These are phyloP conservation scores for Nomada ruficornis DNA, from an alignment of 2,888 invertebrate genomes.

Conservation along the genomic window DNA sequence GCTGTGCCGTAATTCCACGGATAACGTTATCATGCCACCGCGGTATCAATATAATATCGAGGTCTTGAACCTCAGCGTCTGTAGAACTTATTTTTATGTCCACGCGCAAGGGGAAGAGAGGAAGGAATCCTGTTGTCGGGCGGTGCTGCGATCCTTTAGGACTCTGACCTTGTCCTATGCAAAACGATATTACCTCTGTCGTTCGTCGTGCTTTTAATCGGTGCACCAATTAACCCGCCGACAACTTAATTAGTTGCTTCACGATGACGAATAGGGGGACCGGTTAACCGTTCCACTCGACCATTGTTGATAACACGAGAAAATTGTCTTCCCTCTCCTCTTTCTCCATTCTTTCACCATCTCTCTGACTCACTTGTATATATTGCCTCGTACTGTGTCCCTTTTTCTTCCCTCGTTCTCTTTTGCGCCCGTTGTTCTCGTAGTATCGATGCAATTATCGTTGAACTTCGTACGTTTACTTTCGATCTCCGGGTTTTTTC, in stretches of 20 bases:
- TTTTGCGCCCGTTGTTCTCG: not conserved
- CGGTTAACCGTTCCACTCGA: not conserved
- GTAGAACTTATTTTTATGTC: conserved; percentile 40
- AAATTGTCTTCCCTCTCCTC: not conserved
- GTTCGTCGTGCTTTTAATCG: conserved; percentile 51
- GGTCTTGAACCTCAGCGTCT: conserved; percentile 55
- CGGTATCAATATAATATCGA: conserved; percentile 30
- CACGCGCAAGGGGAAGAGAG: conserved; percentile 10
- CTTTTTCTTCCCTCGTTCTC: not conserved
- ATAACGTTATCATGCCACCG: conserved; percentile 43
- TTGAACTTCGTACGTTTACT: conserved; percentile 51
- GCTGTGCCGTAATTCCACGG: conserved; percentile 39
- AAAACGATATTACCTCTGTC: conserved; percentile 21
- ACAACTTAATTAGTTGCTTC: conserved; percentile 5
- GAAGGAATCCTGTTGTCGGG: conserved; percentile 45
- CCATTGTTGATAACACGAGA: conserved; percentile 23
- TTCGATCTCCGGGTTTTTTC: conserved; percentile 37
- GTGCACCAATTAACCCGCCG: conserved; percentile 49
- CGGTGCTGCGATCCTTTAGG: conserved; percentile 26
- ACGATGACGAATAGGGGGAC: conserved; percentile 6
- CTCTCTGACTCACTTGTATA: not conserved
- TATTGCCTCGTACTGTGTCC: not conserved
- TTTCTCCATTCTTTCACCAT: not conserved
- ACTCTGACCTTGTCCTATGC: conserved; percentile 55
- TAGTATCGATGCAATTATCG: conserved; percentile 30